Base-by-base conservation (phyloP, 1,140 invertebrate genomes). In the Zeugodacus cucurbitae region DNA sequence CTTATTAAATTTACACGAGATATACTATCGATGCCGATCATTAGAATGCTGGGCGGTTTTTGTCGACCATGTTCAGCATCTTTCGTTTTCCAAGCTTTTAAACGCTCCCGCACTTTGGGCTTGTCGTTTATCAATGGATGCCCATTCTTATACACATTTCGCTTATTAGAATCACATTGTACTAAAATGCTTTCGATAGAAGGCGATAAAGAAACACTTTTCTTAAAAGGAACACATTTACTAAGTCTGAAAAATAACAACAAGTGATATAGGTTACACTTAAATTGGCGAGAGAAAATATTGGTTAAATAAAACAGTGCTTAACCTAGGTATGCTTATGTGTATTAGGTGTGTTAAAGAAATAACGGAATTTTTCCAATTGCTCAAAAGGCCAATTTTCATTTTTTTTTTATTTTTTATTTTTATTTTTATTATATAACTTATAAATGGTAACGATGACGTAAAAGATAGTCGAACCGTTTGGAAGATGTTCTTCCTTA, bases 21-120 rank as follows among this genome's bases (percentile, higher is more conserved):
- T 54, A 98, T 96, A 41, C 96, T 97, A 91, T 98, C 97, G 82
- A 98, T 96, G 14, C 97, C 97, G 11, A 98, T 91, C 88, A 97
- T 93, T 1, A 98, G 93, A 22, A 98, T 95, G 32, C 91, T 93
- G n/a, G 90, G 90, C 5, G 90, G 89, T n/a, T 91, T 89, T 5
- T 90, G 88, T 8, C 90, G 29, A 22, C 41, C 64, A 3, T n/a
- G 37, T 7, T 54, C 14, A 26, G 20, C 22, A 54, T 90, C 87
- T 7, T 64, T 87, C 26, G 70, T 54, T 7, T 87, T 89, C 90
- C 90, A 90, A 3, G 88, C 62, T 1, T 88, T 88, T 7, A 93
- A 89, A 14, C 91, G 88, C 54, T 92, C 87, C 14, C 90, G 89
- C 0, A 93, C 86, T 4, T 89, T 87, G 0, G 17, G 5, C 14